Evolutionary conservation across 2,113 vertebrate genomes (phyloP).

Genomic region (Indri indri): DNA sequence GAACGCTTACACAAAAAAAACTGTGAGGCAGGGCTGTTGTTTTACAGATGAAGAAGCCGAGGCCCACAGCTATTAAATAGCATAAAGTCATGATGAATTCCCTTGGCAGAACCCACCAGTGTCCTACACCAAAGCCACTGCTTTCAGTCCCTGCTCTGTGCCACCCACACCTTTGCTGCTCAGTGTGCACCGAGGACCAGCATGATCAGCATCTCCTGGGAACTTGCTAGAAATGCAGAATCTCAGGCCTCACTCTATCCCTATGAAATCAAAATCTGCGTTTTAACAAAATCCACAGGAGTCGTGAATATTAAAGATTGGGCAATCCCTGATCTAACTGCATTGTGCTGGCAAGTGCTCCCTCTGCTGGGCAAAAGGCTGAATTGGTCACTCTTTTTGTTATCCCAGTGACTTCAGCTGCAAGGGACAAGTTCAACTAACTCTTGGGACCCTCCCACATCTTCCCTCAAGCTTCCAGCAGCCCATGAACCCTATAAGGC

Average conservation of each 20-base stretch:
- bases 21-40: background rate
- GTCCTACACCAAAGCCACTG: background rate
- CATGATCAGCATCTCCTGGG: background rate
- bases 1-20: background rate
- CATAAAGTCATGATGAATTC: background rate
- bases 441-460: background rate
- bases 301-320: background rate
- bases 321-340: background rate
- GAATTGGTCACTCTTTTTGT: background rate
- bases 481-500: too few relatives aligned
- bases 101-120: background rate
- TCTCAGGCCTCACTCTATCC: background rate
- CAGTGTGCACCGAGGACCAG: background rate
- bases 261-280: background rate
- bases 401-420: background rate
- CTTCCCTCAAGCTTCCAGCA: background rate
- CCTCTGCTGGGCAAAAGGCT: background rate
- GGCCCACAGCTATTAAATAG: background rate
- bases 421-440: background rate
- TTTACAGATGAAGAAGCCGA: background rate
- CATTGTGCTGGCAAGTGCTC: background rate
- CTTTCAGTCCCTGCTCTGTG: rapidly evolving
- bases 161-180: background rate
- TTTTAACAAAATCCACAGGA: background rate
- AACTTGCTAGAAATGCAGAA: background rate